Base-by-base conservation (phyloP, 2,797 vertebrate species). In the Pachyuromys duprasi region DNA sequence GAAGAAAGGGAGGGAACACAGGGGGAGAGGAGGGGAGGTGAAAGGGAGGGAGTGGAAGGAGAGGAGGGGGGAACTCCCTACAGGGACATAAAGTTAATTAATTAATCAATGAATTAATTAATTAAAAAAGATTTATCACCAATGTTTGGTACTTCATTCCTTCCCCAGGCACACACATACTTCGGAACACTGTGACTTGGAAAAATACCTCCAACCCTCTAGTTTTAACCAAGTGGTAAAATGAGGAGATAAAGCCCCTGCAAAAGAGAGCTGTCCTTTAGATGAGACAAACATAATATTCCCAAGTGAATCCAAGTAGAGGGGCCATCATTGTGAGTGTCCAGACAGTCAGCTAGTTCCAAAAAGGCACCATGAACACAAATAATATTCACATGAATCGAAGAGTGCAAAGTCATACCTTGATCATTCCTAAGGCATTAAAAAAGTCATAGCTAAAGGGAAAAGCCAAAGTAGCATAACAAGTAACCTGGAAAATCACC, bases 401-500 rank as follows among this genome's bases (percentile, higher is more conserved):
- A 91, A 83, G 60, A 76, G 24, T 62, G 31, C 42, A 65, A 60
- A 67, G 39, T 84, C 55, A 57, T 17, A 57, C 55, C 55, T 57
- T 57, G 55, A 57, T 57, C 17, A 15, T 57, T 57, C 14, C 55
- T 57, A 57, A 5, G 55, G 55, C 55, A 45, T 89, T 90, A 86
- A 91, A 86, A 88, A 63, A 88, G 62, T 49, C 45, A 92, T 62
- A 33, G 7, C 39, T 72, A 81, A 88, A 74, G 26, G 81, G 75
- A 96, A 79, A 94, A 92, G 78, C 8, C 70, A 92, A 92, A 94
- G 69, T 67, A 87, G 78, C 45, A 55, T 42, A 84, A n/a, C 82
- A 84, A 67, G 6, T 26, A 36, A 82, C 78, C 65, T 93, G 39
- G 76, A 90, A 94, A 92, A 70, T 86, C 39, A 88, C 33, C 74